Evolutionary conservation across 2,888 invertebrate species (phyloP), one percentile per base, ranked within the genome.

Genomic region (Lasioglossum villosulum): DNA sequence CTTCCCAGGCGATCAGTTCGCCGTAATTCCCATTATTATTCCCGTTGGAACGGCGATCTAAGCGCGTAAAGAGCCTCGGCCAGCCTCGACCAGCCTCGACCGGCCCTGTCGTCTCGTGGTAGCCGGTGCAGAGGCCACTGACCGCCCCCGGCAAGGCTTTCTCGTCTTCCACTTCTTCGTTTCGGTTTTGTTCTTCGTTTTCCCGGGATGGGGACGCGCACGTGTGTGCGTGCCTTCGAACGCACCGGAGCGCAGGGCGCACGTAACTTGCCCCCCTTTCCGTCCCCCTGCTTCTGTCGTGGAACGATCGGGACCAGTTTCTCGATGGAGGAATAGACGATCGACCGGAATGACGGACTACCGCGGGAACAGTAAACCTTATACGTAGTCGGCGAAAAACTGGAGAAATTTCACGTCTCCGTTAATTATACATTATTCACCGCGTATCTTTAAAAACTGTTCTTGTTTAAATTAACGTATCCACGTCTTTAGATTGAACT

Each of bases 101-200:
- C 66, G 79, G 74, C 71, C 75, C 34, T 66, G 84, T 83, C 88
- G 91, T 88, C 89, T 89, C 88, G 86, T 91, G 90, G 92, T 92
- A 93, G 92, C 89, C 90, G 89, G 91, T 93, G 93, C 93, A 91
- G 88, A 79, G 94, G 95, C 95, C 95, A 94, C 92, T 95, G 95
- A 95, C 95, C 95, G 94, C 94, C 94, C 94, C 94, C 93, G 94
- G 93, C 94, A 94, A 94, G 94, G 94, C 93, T 92, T 92, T 92
- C 92, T 89, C 89, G 84, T 88, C 88, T 87, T 90, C 86, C 87
- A 83, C 80, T 87, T 85, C 85, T 84, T 88, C 88, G 84, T 86
- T 84, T 88, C 83, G 82, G 74, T 89, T 88, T 90, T 88, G 84
- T 87, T 90, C 83, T 75, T 63, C 82, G 68, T 77, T 72, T 66